These are phyloP conservation scores for Eutolmus rufibarbis DNA, from an alignment of 2,888 invertebrate genomes.

Conservation along the genomic window DNA sequence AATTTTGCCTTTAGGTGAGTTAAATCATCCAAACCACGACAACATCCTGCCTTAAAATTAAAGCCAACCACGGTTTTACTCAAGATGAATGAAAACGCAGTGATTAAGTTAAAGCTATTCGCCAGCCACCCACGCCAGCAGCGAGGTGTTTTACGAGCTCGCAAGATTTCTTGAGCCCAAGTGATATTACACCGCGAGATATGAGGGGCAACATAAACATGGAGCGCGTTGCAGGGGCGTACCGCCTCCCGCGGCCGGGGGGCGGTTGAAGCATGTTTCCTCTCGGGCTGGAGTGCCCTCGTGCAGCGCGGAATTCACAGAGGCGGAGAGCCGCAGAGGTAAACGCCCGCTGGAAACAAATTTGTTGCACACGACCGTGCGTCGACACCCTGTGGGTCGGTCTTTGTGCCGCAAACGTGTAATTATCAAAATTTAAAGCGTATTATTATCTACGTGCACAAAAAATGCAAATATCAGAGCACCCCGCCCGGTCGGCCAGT, in stretches of 20 bases:
- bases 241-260: background rate
- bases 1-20: background rate
- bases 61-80: background rate
- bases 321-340: constrained; percentile 13
- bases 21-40: background rate
- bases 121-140: background rate
- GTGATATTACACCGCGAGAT: background rate
- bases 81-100: background rate
- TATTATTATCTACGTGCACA: background rate
- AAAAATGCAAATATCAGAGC: background rate
- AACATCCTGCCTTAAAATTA: background rate
- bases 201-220: constrained; percentile 6
- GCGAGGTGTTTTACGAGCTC: background rate
- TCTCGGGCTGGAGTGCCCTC: background rate
- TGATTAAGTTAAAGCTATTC: constrained; percentile 1
- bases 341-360: background rate
- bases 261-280: background rate
- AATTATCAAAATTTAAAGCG: constrained; percentile 5
- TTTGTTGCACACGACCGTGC: background rate
- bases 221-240: background rate
- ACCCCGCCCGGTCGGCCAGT: background rate
- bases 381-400: background rate
- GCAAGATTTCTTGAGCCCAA: background rate
- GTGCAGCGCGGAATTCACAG: background rate
- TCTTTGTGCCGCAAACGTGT: background rate